Evolutionary conservation across 2,888 invertebrate genomes (phyloP), one percentile per base, ranked within the genome.

Genomic region (Eulithis prunata): DNA sequence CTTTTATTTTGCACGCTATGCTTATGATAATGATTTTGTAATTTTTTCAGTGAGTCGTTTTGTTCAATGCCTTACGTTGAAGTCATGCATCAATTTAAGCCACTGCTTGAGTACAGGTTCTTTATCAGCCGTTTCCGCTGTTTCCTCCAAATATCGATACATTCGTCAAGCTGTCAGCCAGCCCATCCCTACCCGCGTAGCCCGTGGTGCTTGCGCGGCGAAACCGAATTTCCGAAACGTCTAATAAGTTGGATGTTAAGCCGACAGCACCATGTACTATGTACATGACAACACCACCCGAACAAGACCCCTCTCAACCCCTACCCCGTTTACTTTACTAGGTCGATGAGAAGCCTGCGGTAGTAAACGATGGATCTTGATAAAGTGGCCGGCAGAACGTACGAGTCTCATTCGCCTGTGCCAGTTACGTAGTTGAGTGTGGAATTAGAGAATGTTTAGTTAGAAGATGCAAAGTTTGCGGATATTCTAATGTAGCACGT

Each of bases 201-300:
- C 83, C 86, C 78, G 85, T 83, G 86, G 84, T 86, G 86, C 86
- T 88, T 86, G 87, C 86, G 86, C 85, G 86, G 89, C 86, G 83
- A 90, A 91, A 91, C 91, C 90, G 89, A 91, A 91, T 91, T 91
- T 91, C 91, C 90, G 90, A 90, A 91, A 90, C 87, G 90, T 92
- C 91, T 92, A 92, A 92, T 92, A 91, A 92, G 90, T 91, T 91
- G 90, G 89, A 89, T 91, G 90, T 90, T 89, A 91, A 90, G 84
- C 86, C 81, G 84, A 88, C 89, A 87, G 86, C 83, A 84, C 80
- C 84, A 81, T 85, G 83, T 85, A 86, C 85, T 86, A 87, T 87
- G 84, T 89, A 88, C 85, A 83, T 83, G 88, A 86, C 86, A 82
- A 80, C 73, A 78, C 89, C 89, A 86, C 69, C 72, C 61, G 69